Evolutionary conservation across 2,797 vertebrate genomes (phyloP), one percentile per base, ranked within the genome.

Genomic region (Oreonectes daqikongensis): DNA sequence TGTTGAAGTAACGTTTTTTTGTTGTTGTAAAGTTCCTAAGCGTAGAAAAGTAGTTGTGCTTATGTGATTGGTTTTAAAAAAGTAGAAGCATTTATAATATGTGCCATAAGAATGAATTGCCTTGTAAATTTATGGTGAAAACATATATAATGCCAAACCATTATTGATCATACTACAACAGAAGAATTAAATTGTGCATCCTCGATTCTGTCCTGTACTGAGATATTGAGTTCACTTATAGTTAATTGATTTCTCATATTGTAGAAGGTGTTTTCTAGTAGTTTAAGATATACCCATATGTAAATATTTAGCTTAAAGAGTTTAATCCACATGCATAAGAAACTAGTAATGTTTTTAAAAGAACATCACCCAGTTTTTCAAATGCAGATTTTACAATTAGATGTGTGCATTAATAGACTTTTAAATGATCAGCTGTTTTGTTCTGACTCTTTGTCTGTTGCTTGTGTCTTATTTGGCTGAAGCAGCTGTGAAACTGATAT

Each of bases 401-500:
- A n/a, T n/a, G n/a, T n/a, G 32, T 32, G 32, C 32, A 32, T 6
- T 32, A 6, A 3, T 32, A 32, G 50, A 1, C 17, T 0, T 30
- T 14, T 40, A 14, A 44, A 70, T 63, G 15, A 63, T 63, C 4
- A 53, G 9, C 11, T 22, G 12, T 63, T 53, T 52, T 50, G 55
- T 68, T 71, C 32, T 30, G 46, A 46, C 18, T 44, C 59, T 53
- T 69, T 28, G 32, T 63, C 59, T 63, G 55, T 63, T 0, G 24
- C 18, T 63, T 69, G 63, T 68, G 75, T 63, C 61, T 75, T 77
- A 32, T 77, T 63, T 70, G 67, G 67, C 59, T 71, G 35, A 52
- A 70, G 68, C 75, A 77, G 75, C 68, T 77, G 75, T 63, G 68
- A 77, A 77, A 71, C 59, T 64, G 75, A 77, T 55, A 71, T 77